Base-by-base conservation (phyloP, 1,140 invertebrate species). In the Drosophila lacteicornis region DNA sequence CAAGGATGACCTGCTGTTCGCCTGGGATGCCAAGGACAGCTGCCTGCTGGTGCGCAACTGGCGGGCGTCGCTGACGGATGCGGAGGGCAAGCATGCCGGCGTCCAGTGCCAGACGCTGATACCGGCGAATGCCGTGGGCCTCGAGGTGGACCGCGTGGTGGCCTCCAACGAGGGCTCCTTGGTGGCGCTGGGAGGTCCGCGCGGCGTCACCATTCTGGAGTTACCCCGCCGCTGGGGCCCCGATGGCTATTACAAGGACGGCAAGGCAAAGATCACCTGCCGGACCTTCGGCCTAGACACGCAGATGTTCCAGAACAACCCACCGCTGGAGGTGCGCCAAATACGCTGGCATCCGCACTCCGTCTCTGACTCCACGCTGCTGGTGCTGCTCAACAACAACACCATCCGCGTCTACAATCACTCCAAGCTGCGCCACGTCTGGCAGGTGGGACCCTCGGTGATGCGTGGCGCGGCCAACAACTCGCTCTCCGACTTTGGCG, bases 321-420 rank as follows among this genome's bases (percentile, higher is more conserved):
- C 94, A 2, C 93, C 94, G 2, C 92, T 95, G 8, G 95, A 96
- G 80, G 94, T 97, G 11, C 93, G 95, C 7, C 95, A 95, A 77
- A 94, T 95, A 0, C 94, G 95, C 27, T 98, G 97, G 96, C 97
- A 98, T 94, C 96, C 97, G 11, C 96, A 95, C 19, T 97, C 97
- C 6, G 93, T 94, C 3, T 95, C 95, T 0, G 95, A 97, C 73
- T 95, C 95, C 2, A 96, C 97, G 91, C 82, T 98, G 2, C 91
- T 97, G 1, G 94, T 98, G 9, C 93, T 98, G 3, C 96, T 97
- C 2, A 97, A 96, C 8, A 96, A 98, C 92, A 98, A 98, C 91
- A 94, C 95, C 5, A 95, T 98, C 69, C 96, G 96, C 22, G 87
- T 94, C 5, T 95, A 94, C 91, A 94, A 94, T 57, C 91, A 93